Evolutionary conservation across 2,797 vertebrate genomes (phyloP).

Genomic region (Acanthurus lineatus): DNA sequence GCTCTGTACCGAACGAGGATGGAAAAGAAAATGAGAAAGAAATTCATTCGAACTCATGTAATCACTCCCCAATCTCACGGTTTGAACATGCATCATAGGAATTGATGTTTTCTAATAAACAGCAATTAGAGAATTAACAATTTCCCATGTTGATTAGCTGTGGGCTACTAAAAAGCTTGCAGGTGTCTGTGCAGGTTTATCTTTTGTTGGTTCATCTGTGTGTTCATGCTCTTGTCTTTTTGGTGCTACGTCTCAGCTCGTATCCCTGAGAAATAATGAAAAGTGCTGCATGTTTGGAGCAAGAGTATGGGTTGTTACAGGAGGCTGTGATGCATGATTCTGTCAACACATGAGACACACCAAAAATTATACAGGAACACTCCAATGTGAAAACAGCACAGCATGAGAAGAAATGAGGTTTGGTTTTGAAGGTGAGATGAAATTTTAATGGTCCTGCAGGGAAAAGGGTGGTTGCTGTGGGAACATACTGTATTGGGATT

Average conservation of each 20-base stretch:
- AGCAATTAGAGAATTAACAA: slow-evolving; percentile 25
- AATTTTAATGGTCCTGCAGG: slow-evolving; percentile 14
- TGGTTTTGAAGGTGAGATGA: slow-evolving; percentile 23
- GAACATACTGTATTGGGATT: neutral
- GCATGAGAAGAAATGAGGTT: neutral
- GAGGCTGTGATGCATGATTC: slow-evolving; percentile 26
- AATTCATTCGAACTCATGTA: slow-evolving; percentile 34
- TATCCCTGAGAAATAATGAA: slow-evolving; percentile 13
- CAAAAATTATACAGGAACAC: slow-evolving; percentile 3
- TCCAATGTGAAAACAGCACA: slow-evolving; percentile 12
- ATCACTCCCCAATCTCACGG: slow-evolving; percentile 14
- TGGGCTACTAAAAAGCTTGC: slow-evolving; percentile 23
- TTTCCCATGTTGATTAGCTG: slow-evolving; percentile 36
- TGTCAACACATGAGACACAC: slow-evolving; percentile 24
- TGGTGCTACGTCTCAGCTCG: too few relatives aligned
- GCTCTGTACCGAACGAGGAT: slow-evolving; percentile 52
- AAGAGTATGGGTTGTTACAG: neutral
- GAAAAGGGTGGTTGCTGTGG: neutral
- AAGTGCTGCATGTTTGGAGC: slow-evolving; percentile 10
- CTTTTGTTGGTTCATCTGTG: slow-evolving; percentile 18
- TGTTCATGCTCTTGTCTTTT: slow-evolving; percentile 22
- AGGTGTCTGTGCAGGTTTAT: slow-evolving; percentile 26
- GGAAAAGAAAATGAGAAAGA: slow-evolving; percentile 45
- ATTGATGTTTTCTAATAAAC: slow-evolving; percentile 36
- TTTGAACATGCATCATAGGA: slow-evolving; percentile 37